Evolutionary conservation across 2,113 vertebrate species (phyloP).

Genomic region (Brevimyrus niger): DNA sequence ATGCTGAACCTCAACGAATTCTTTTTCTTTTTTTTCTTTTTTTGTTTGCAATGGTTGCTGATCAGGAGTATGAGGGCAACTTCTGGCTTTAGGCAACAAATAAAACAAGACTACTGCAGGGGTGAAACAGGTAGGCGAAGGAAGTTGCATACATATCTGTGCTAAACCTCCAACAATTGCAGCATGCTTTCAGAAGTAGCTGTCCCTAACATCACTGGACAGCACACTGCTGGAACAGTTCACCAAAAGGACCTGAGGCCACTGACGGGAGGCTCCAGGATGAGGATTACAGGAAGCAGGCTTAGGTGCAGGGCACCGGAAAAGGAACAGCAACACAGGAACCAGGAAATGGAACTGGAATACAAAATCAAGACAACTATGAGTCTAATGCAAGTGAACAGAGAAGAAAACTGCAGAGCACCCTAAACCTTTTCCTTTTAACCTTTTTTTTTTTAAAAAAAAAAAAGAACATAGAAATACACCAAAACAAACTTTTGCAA

Average conservation of each 20-base stretch:
- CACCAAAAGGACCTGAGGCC: not conserved
- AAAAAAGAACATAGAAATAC: not conserved
- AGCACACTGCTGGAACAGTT: not conserved
- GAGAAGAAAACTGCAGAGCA: not conserved
- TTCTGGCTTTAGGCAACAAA: not conserved
- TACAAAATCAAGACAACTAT: not conserved
- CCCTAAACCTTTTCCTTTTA: not conserved
- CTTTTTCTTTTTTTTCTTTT: too few relatives aligned
- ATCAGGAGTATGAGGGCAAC: not conserved
- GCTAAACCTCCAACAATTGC: not conserved
- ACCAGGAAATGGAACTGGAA: not conserved
- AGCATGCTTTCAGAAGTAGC: not conserved
- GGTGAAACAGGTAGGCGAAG: not conserved
- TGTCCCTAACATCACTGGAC: not conserved
- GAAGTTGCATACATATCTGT: not conserved
- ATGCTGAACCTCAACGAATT: constrained; percentile 8
- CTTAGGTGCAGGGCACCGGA: not conserved
- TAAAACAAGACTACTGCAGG: not conserved
- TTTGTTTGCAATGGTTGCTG: not conserved
- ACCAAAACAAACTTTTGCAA: not conserved
- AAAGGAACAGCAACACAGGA: not conserved
- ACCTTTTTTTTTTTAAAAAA: not conserved
- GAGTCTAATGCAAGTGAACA: not conserved
- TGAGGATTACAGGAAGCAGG: not conserved
- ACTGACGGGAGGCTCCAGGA: not conserved